Evolutionary conservation across 2,888 invertebrate genomes (phyloP).

Genomic region (Ceriagrion tenellum): DNA sequence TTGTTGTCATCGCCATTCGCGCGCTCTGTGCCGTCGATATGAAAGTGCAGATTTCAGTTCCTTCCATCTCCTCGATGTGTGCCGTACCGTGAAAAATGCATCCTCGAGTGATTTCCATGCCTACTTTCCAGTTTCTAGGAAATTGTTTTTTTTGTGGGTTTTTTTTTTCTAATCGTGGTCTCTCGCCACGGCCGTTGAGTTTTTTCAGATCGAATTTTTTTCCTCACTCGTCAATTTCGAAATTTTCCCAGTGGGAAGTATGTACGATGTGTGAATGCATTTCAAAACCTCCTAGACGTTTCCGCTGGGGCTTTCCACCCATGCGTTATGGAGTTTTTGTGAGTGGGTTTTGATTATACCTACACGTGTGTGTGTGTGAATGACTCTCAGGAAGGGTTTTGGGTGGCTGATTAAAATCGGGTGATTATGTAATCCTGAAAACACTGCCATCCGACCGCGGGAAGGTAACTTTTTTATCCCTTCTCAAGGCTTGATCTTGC

Average conservation of each 20-base stretch:
- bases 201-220: background rate
- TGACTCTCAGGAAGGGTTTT: too few relatives aligned
- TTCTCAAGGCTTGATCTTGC: too few relatives aligned
- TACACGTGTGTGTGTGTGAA: too few relatives aligned
- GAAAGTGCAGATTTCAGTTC: background rate
- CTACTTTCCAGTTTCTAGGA: background rate
- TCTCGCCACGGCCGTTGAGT: background rate
- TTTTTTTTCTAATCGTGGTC: background rate
- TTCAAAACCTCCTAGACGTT: too few relatives aligned
- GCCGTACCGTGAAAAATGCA: constrained; percentile 4
- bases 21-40: background rate
- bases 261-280: background rate
- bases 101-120: background rate
- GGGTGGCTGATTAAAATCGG: too few relatives aligned
- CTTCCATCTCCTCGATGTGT: background rate
- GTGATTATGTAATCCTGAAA: too few relatives aligned
- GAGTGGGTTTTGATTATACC: background rate
- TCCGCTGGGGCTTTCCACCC: background rate
- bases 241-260: background rate
- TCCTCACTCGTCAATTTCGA: background rate
- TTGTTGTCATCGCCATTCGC: background rate
- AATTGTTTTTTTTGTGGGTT: background rate
- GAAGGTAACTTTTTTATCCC: too few relatives aligned
- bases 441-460: too few relatives aligned
- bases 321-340: background rate